These are phyloP conservation scores for Sceloporus undulatus DNA, from an alignment of 2,113 vertebrate species.

Conservation along the genomic window DNA sequence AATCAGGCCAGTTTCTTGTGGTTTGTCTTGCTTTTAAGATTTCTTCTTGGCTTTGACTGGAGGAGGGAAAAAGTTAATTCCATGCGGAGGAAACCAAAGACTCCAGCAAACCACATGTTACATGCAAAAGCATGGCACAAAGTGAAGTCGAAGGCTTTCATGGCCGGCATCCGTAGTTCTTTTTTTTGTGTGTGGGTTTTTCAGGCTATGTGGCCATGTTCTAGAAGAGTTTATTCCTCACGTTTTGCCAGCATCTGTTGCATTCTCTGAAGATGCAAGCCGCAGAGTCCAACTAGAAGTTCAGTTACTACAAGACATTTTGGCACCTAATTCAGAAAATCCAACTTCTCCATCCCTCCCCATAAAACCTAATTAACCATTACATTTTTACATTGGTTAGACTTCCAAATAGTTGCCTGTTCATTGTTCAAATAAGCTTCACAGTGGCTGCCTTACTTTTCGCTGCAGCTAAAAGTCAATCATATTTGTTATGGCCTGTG, in stretches of 20 bases:
- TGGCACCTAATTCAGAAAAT: not conserved
- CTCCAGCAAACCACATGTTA: no score
- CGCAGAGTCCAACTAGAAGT: no score
- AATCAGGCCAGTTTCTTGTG: not conserved
- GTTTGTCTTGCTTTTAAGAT: not conserved
- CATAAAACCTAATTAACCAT: not conserved
- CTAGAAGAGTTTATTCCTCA: no score
- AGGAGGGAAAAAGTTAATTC: no score
- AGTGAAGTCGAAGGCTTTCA: no score
- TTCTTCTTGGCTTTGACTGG: not conserved
- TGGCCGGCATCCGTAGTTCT: no score
- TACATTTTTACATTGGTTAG: not conserved
- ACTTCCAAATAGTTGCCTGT: not conserved
- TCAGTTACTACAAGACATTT: not conserved
- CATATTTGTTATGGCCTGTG: not conserved
- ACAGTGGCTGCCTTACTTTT: not conserved
- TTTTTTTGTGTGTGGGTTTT: no score
- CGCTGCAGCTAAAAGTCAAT: not conserved
- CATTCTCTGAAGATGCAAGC: no score
- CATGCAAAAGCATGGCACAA: no score
- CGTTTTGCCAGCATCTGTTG: no score
- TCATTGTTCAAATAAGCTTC: not conserved
- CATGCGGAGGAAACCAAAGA: no score
- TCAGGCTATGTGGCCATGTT: no score
- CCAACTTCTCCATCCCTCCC: not conserved